Base-by-base conservation (phyloP, 2,113 vertebrate species). In the Chloropsis cyanopogon region DNA sequence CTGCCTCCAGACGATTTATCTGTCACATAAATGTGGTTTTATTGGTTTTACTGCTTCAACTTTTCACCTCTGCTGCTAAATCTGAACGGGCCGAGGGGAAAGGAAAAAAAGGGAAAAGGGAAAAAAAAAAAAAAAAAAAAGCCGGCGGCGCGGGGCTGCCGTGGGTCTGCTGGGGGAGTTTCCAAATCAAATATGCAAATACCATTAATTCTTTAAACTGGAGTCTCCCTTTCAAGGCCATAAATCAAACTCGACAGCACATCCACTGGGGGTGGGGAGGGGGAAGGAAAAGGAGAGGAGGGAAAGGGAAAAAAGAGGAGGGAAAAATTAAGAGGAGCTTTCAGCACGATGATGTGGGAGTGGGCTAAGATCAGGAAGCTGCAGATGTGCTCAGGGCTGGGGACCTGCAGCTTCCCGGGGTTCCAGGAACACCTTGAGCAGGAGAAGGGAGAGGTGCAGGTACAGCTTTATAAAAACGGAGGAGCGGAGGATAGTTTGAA, bases 151-250 rank as follows among this genome's bases (percentile, higher is more conserved):
- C 35, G 50, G 44, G 71, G 86, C 92, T 53, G 84, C 54, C 16
- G 73, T 6, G 65, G 91, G 90, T 41, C 96, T 94, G 93, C 95
- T 24, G 46, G 92, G 95, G 96, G 93, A 92, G 95, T 95, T 94
- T 97, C 96, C 97, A 97, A 96, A 96, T 92, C 61, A 97, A 97
- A 97, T 96, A 98, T 97, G 96, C 95, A 97, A 97, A 97, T 97
- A 78, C 96, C 95, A 97, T 97, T 97, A 96, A 97, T 97, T 94
- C 96, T 66, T 96, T 90, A 82, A 95, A 71, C 80, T 44, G 46
- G 88, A 96, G 96, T 91, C 94, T 90, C 71, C 87, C 86, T 94
- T 84, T 81, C 89, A n/a, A 88, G 86, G 87, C 92, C 92, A 96
- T 97, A 95, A 96, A 97, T 98, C 97, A 97, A 90, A 82, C 88